These are phyloP conservation scores for Notocelia uddmanniana DNA, from an alignment of 2,888 invertebrate species.

Conservation along the genomic window DNA sequence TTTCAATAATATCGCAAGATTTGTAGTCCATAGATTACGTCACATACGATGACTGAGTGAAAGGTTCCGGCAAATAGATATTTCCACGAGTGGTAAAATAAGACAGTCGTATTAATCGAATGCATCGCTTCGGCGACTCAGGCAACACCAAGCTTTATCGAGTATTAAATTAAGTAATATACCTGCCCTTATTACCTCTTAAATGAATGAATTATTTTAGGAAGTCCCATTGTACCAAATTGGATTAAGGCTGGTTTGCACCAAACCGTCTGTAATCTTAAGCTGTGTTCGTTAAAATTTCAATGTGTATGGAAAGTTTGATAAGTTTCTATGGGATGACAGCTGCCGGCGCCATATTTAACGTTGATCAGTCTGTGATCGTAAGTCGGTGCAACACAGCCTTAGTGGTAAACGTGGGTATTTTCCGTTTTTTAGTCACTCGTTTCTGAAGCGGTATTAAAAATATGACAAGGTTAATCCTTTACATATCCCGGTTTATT, in stretches of 20 bases:
- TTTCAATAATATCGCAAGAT: slow-evolving; percentile 35
- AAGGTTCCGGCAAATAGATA: slow-evolving; percentile 51
- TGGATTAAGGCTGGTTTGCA: too few relatives aligned
- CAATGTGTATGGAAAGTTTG: too few relatives aligned
- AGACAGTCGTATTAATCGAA: slow-evolving; percentile 45
- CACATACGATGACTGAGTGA: slow-evolving; percentile 54
- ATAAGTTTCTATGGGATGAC: too few relatives aligned
- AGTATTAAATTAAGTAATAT: not conserved
- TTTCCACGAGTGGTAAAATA: slow-evolving; percentile 27
- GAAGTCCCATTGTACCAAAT: not conserved
- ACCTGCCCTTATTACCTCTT: not conserved
- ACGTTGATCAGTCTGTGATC: too few relatives aligned
- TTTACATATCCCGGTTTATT: not conserved
- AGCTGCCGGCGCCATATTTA: too few relatives aligned
- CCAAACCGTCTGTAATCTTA: too few relatives aligned
- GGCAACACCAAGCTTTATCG: not conserved
- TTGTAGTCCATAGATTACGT: slow-evolving; percentile 48
- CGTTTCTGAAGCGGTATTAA: not conserved
- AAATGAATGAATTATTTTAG: not conserved
- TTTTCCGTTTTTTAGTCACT: not conserved
- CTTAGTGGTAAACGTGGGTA: not conserved
- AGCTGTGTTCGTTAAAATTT: too few relatives aligned
- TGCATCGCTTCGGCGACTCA: slow-evolving; percentile 35
- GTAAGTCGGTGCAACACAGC: too few relatives aligned
- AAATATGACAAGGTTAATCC: not conserved